Base-by-base conservation (phyloP, 1,140 invertebrate genomes). In the Bombus haemorrhoidalis region DNA sequence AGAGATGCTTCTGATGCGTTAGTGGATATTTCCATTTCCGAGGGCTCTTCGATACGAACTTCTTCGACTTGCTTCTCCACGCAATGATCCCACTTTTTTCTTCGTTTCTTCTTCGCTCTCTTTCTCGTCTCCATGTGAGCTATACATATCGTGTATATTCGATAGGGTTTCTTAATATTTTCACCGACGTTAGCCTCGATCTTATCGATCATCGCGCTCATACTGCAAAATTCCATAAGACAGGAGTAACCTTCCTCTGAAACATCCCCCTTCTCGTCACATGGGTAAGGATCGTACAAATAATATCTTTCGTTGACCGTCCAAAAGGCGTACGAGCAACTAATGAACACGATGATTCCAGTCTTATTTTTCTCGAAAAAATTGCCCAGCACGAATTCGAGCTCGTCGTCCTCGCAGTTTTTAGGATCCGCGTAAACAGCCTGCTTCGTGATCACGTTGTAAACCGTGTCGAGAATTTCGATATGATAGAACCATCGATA, bases 221-320 rank as follows among this genome's bases (percentile, higher is more conserved):
- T 66, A 18, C 91, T 75, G 25, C 79, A 86, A 39, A 94, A 93
- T 57, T 88, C 53, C 73, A 95, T 91, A 0, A 95, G 77, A 37
- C 93, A 93, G 28, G 89, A 91, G 0, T 34, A 74, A 4, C 94
- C 94, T 6, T 74, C 68, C 0, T 87, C 75, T 18, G 10, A 85
- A 0, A 83, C 81, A 15, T 59, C 68, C 0, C 94, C 95, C 9
- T 85, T 81, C 25, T 93, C 79, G 59, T 95, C 93, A 57, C 94
- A 95, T 12, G 87, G n/a, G 66, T 95, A 95, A 28, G 94, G 90
- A 88, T 95, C 93, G 71, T 95, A 95, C 0, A 95, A 39, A 37
- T 94, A 95, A 66, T 86, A 94, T 28, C 66, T 76, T 9, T 86
- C 85, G 13, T 92, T 81, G 0, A 88, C 37, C 0, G 39, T 80